These are phyloP conservation scores for Schrankia costaestrigalis DNA, from an alignment of 2,888 invertebrate genomes.

Conservation along the genomic window DNA sequence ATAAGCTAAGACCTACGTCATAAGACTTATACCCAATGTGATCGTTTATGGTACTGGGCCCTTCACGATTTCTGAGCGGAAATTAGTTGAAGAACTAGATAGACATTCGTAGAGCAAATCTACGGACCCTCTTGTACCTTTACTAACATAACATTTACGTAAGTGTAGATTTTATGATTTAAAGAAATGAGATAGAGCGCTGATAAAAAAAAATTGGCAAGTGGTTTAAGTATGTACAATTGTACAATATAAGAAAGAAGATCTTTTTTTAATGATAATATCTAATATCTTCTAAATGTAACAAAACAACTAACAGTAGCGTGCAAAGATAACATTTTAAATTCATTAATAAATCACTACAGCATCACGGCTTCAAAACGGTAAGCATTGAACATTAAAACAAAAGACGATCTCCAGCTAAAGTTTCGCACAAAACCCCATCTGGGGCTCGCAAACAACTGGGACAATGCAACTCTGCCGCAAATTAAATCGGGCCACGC, in stretches of 20 bases:
- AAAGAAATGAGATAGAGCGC: too few species aligned
- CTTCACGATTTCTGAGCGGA: too few species aligned
- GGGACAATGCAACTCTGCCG: conserved; percentile 51
- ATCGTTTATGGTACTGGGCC: too few species aligned
- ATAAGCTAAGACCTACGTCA: too few species aligned
- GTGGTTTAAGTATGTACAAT: too few species aligned
- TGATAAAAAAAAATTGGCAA: too few species aligned
- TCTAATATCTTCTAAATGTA: too few species aligned
- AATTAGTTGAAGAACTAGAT: conserved; percentile 34
- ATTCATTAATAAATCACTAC: conserved; percentile 47
- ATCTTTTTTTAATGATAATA: too few species aligned
- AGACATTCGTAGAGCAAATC: conserved; percentile 32
- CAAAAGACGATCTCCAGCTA: conserved; percentile 46
- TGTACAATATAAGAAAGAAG: too few species aligned
- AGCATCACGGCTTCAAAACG: conserved; percentile 40
- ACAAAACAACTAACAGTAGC: conserved; percentile 11
- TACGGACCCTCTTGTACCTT: conserved; percentile 15
- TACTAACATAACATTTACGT: conserved; percentile 13
- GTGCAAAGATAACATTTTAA: conserved; percentile 33
- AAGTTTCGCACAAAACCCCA: conserved; percentile 46
- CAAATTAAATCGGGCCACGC: conserved; percentile 55
- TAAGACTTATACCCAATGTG: too few species aligned
- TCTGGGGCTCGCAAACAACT: conserved; percentile 52
- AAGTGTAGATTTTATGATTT: conserved; percentile 21
- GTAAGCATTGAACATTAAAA: conserved; percentile 41